Conservation (phyloP, 2,888 invertebrate species). For the Linhomoeus sp. region DNA sequence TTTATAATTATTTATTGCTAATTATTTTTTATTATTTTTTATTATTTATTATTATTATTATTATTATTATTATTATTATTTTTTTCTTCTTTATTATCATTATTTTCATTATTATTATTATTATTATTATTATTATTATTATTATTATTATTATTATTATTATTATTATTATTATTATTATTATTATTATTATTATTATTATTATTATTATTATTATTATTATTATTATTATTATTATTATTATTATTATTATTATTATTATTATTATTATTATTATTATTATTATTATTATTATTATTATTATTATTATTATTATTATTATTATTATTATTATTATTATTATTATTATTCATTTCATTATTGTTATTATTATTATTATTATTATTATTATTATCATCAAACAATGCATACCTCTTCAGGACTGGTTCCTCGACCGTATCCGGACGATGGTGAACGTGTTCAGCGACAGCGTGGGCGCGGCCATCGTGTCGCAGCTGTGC, state of each 20-base stretch:
- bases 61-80: background rate
- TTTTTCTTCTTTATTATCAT: background rate
- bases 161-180: background rate
- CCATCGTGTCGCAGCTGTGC: conserved; percentile 55
- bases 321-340: background rate
- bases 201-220: background rate
- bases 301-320: background rate
- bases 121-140: background rate
- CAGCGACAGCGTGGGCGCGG: conserved; percentile 76
- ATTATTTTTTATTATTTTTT: background rate
- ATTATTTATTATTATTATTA: background rate
- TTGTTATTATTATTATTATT: background rate
- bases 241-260: conserved; percentile 1
- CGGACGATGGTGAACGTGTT: conserved; percentile 60
- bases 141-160: background rate
- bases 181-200: background rate
- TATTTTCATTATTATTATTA: background rate
- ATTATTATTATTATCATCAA: background rate
- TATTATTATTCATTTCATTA: background rate
- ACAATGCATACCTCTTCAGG: conserved; percentile 1
- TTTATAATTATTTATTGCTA: background rate
- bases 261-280: background rate
- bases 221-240: background rate
- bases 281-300: background rate
- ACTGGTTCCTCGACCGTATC: conserved; percentile 37